Conservation (phyloP, 2,113 vertebrate genomes). For the Eidolon helvum region DNA sequence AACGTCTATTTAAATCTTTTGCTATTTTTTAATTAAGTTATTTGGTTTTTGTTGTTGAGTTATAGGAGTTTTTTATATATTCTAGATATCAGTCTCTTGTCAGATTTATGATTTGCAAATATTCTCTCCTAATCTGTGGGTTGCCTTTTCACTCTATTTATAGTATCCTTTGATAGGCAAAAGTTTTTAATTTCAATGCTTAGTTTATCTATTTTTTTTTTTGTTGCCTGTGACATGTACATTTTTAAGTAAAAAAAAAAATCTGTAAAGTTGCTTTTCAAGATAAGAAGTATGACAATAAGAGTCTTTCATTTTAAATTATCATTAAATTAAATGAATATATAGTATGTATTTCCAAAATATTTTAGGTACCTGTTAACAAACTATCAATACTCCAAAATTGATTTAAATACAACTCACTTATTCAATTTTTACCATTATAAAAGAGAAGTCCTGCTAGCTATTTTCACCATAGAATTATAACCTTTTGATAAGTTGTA, state of each 20-base stretch:
- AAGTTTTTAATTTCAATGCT: constrained; percentile 8
- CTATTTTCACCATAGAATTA: neutral
- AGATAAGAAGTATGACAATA: neutral
- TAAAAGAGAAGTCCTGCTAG: neutral
- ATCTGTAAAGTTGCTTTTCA: constrained; percentile 2
- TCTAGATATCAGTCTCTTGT: neutral
- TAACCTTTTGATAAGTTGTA: constrained; percentile 12
- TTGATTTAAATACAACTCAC: neutral
- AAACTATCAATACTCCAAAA: constrained; percentile 12
- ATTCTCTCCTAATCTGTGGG: neutral
- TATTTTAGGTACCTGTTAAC: neutral
- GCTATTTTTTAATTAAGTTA: neutral
- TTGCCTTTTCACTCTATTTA: neutral
- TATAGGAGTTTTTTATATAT: neutral
- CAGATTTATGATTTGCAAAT: neutral
- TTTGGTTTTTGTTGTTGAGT: neutral
- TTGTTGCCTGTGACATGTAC: neutral
- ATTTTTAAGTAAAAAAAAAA: constrained; percentile 28
- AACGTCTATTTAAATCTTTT: neutral
- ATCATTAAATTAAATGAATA: constrained; percentile 4
- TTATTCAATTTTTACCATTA: neutral
- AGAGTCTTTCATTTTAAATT: constrained; percentile 22
- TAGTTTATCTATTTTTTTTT: neutral
- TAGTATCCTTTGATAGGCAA: neutral
- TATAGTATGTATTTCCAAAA: neutral